These are phyloP conservation scores for Diplodus sargus DNA, from an alignment of 2,797 vertebrate species.

Conservation along the genomic window DNA sequence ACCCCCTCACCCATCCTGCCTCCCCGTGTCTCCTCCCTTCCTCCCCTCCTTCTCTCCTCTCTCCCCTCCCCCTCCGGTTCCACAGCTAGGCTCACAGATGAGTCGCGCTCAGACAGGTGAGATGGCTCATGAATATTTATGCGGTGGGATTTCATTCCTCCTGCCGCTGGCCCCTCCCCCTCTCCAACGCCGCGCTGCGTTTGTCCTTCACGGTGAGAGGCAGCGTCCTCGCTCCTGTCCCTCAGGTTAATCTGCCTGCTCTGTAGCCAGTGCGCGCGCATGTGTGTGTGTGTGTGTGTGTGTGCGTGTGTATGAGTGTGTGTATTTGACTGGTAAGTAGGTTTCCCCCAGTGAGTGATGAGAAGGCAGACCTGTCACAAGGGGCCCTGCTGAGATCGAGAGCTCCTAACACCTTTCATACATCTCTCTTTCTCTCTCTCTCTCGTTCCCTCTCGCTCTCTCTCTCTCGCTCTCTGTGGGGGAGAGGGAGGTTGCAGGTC, in stretches of 20 bases:
- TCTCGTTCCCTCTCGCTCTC: constrained; percentile 22
- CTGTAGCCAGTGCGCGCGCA: constrained; percentile 61
- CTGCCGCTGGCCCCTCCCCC: constrained; percentile 79
- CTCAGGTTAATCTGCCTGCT: constrained; percentile 84
- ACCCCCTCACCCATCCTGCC: constrained; percentile 76
- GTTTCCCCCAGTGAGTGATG: constrained; percentile 79
- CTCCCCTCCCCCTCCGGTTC: constrained; percentile 47
- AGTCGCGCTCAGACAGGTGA: constrained; percentile 85
- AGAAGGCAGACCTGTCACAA: constrained; percentile 80
- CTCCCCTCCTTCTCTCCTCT: constrained; percentile 44
- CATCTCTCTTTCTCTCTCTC: constrained; percentile 35
- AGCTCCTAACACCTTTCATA: constrained; percentile 69
- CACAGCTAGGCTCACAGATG: constrained; percentile 79
- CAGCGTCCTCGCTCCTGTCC: constrained; percentile 82
- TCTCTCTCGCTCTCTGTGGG: constrained; percentile 15
- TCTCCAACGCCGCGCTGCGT: constrained; percentile 73
- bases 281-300: constrained; percentile 22
- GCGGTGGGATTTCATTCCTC: constrained; percentile 81
- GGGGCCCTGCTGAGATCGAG: constrained; percentile 72
- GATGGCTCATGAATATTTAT: constrained; percentile 86
- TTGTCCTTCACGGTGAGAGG: constrained; percentile 85
- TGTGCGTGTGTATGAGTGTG: constrained; percentile 22
- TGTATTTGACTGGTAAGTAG: constrained; percentile 73
- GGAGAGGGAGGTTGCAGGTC: constrained; percentile 31
- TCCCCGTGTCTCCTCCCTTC: constrained; percentile 59